These are phyloP conservation scores for Leptodactylus fuscus DNA, from an alignment of 2,113 vertebrate genomes.

Conservation along the genomic window DNA sequence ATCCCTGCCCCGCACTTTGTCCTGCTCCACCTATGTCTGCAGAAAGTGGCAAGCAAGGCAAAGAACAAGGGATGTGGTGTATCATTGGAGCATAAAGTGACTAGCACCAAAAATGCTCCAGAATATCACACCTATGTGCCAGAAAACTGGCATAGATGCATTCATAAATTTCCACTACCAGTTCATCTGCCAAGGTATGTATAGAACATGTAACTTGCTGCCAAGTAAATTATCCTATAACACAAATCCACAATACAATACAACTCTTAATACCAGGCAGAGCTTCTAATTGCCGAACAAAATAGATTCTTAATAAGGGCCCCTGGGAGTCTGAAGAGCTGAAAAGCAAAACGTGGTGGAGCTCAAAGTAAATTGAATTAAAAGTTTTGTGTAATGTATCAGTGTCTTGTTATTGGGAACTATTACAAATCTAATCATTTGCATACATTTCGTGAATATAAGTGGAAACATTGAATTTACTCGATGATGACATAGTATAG, in stretches of 20 bases:
- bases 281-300: constrained; percentile 59
- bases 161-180: too few species aligned
- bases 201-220: not conserved
- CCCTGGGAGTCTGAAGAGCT: constrained; percentile 48
- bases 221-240: constrained; percentile 25
- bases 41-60: too few species aligned
- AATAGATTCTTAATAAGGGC: constrained; percentile 60
- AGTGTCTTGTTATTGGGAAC: constrained; percentile 49
- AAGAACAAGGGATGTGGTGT: too few species aligned
- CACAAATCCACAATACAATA: constrained; percentile 39
- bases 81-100: too few species aligned
- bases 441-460: constrained; percentile 40
- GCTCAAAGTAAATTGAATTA: constrained; percentile 55
- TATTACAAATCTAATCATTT: constrained; percentile 58
- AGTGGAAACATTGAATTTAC: constrained; percentile 7
- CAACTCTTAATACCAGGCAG: constrained; percentile 35
- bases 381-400: constrained; percentile 46
- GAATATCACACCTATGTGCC: too few species aligned
- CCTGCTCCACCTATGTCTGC: too few species aligned
- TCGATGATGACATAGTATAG: not conserved
- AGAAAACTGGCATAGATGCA: too few species aligned
- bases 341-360: constrained; percentile 31
- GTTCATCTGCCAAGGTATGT: not conserved
- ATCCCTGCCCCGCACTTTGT: too few species aligned
- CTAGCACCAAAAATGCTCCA: too few species aligned